A percentile compares a stretch with the other conserved stretches of the same genome.
phyloP scores from a whole-genome alignment of 1,140 invertebrate genomes.

The Meloidogyne exigua region DNA sequence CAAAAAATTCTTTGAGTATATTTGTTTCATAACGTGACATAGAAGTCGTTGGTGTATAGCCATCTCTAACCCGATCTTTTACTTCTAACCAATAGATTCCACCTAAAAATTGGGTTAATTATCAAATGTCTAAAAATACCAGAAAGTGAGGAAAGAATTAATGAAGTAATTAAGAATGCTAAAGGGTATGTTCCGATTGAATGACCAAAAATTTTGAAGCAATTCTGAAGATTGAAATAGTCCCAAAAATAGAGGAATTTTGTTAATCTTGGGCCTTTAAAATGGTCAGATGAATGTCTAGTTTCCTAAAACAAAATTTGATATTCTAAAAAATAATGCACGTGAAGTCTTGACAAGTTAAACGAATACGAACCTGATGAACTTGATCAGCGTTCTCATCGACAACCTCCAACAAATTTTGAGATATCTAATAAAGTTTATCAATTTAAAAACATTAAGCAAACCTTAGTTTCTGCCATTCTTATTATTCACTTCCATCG shows the following conservation, averaged over 20 bases:
- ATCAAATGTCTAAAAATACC: neutral
- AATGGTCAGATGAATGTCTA: too few relatives aligned
- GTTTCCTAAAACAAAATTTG: too few relatives aligned
- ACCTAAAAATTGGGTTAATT: neutral
- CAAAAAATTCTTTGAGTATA: conserved; percentile 52
- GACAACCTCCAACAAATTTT: too few relatives aligned
- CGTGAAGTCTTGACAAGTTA: too few relatives aligned
- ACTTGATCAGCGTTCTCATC: too few relatives aligned
- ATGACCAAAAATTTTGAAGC: conserved; percentile 41
- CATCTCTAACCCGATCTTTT: conserved; percentile 46
- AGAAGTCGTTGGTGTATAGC: conserved; percentile 52
- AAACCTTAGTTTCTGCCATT: too few relatives aligned
- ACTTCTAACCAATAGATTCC: conserved; percentile 31
- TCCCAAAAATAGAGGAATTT: conserved; percentile 41
- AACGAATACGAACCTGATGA: too few relatives aligned
- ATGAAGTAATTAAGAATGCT: conserved; percentile 47
- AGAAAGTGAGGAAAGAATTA: conserved; percentile 45
- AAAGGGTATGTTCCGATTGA: conserved; percentile 42
- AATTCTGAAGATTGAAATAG: conserved; percentile 38
- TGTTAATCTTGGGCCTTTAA: conserved; percentile 31
- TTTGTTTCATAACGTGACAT: conserved; percentile 53
- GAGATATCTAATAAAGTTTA: too few relatives aligned
- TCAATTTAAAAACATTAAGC: too few relatives aligned
- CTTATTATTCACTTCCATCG: too few relatives aligned
- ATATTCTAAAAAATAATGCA: too few relatives aligned